Percentiles rank a stretch among this genome's conserved stretches.
Conservation (phyloP, 2,797 vertebrate species). For the Synaphobranchus kaupii region DNA sequence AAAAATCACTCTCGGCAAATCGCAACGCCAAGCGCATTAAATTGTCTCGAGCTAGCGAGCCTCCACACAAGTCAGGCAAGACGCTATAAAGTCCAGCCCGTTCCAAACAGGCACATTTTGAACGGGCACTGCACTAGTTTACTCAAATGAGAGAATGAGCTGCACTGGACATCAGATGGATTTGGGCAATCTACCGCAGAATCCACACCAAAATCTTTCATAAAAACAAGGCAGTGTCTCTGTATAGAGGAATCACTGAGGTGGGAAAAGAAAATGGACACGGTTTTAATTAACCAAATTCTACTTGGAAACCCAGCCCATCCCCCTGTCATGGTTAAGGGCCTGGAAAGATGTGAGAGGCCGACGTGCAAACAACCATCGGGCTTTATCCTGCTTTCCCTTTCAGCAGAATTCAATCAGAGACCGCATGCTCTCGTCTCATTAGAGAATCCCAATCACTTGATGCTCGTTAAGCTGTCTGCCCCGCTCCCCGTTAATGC, state of each 20-base stretch:
- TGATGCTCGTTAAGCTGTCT: constrained; percentile 40
- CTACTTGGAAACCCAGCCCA: background rate
- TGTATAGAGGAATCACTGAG: background rate
- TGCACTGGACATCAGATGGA: background rate
- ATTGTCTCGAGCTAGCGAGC: too few relatives aligned
- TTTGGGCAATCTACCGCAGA: background rate
- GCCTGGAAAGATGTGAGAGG: background rate
- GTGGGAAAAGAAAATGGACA: background rate
- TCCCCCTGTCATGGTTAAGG: background rate
- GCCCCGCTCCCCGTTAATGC: constrained; percentile 7
- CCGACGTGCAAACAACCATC: background rate
- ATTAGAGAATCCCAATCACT: constrained; percentile 35
- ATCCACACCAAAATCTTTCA: background rate
- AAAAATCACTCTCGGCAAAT: too few relatives aligned
- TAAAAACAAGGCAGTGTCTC: background rate
- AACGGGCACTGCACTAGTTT: too few relatives aligned
- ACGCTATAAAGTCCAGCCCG: too few relatives aligned
- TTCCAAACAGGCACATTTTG: too few relatives aligned
- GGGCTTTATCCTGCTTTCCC: background rate
- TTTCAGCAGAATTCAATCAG: constrained; percentile 38
- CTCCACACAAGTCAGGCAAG: too few relatives aligned
- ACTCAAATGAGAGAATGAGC: background rate
- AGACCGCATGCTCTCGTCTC: constrained; percentile 31
- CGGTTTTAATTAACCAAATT: background rate
- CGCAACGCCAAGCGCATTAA: too few relatives aligned